Evolutionary conservation across 2,797 vertebrate genomes (phyloP), one percentile per base, ranked within the genome.

Genomic region (Epinephelus coioides): DNA sequence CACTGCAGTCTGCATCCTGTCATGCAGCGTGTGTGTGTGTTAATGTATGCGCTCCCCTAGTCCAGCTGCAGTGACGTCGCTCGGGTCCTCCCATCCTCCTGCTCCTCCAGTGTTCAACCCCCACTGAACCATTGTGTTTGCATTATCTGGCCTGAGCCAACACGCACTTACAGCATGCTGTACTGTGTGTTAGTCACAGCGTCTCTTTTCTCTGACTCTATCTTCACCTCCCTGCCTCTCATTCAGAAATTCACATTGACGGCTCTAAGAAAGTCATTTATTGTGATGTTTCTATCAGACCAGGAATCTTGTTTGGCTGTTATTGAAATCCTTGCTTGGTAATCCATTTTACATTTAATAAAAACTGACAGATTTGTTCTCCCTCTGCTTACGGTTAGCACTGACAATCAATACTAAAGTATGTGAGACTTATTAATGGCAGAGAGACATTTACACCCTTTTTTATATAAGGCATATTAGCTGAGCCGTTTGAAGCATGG

Each of bases 61-160:
- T 72, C 63, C 82, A 86, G 76, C 85, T 90, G 88, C 70, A 73
- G 73, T 79, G 82, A 86, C 44, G 27, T 76, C 19, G 17, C 67
- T 72, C 68, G 69, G 85, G 76, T 79, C 80, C 66, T 87, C 84
- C 57, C 53, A 19, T 76, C 71, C 61, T 76, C 69, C 50, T 40
- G 7, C 46, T 47, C 11, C 62, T 72, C 30, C 49, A 55, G 49
- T 44, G 18, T 18, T 65, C 55, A 12, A 5, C 68, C 55, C 51
- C 19, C 21, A 40, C 47, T 46, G 9, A 44, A 53, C 68, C 25
- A 62, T 67, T 86, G 69, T 83, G 68, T 71, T 69, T 64, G 55
- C 8, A 5, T 76, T 83, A 78, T 84, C 50, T 70, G 40, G 27
- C n/a, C 50, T 46, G 7, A 63, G 64, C n/a, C 75, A 66, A 50